Evolutionary conservation across 1,140 invertebrate genomes (phyloP).

Genomic region (Paraescarpia echinospica): DNA sequence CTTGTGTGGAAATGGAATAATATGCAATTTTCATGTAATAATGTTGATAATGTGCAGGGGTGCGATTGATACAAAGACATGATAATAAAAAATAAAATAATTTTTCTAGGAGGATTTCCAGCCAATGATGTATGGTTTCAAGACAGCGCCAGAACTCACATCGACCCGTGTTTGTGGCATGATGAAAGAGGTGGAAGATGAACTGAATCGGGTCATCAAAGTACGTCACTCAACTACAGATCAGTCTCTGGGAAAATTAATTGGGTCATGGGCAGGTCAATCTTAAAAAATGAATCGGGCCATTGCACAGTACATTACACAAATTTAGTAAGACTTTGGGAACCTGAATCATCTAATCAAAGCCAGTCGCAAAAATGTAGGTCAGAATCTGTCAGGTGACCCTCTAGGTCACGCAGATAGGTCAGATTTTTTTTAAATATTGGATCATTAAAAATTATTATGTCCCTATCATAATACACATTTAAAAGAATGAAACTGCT

Average conservation of each 20-base stretch:
- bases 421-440: no score
- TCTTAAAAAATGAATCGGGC: no score
- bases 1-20: no score
- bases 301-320: no score
- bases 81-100: no score
- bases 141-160: conserved; percentile 78
- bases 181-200: conserved; percentile 90
- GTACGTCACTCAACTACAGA: conserved; percentile 28
- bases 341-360: neutral
- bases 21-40: no score
- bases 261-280: neutral
- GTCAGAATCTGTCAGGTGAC: neutral
- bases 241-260: neutral
- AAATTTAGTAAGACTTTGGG: no score
- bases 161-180: conserved; percentile 79
- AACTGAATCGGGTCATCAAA: conserved; percentile 68
- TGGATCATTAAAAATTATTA: no score
- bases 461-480: no score
- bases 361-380: neutral
- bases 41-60: no score
- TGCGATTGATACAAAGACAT: no score
- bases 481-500: no score
- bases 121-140: conserved; percentile 84
- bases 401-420: neutral
- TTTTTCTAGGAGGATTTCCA: conserved; percentile 88